phyloP scores from a whole-genome alignment of 2,888 invertebrate genomes.

The Hypomecis punctinalis region DNA sequence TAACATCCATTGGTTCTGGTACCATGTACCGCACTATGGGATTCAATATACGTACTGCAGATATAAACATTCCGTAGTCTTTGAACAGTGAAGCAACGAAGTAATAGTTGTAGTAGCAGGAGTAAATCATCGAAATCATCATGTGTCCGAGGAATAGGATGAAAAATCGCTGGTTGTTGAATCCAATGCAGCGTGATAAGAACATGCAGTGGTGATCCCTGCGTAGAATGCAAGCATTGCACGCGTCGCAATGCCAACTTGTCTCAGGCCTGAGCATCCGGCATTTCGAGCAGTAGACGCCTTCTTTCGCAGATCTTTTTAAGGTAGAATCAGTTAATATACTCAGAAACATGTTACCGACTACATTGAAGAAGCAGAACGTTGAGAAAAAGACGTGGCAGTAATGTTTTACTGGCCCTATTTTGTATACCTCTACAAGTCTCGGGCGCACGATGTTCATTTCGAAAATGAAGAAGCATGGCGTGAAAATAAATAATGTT shows the following conservation, averaged over 20 bases:
- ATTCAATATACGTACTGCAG: conserved; percentile 54
- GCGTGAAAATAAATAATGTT: conserved; percentile 56
- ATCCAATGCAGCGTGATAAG: conserved; percentile 93
- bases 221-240: conserved; percentile 91
- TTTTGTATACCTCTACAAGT: conserved; percentile 49
- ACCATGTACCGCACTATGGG: conserved; percentile 53
- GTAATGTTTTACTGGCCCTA: conserved; percentile 48
- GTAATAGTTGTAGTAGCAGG: conserved; percentile 86
- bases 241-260: conserved; percentile 93
- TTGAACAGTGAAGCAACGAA: conserved; percentile 82
- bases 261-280: conserved; percentile 88
- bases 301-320: conserved; percentile 42
- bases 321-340: conserved; percentile 58
- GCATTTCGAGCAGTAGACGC: conserved; percentile 89
- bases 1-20: conserved; percentile 48
- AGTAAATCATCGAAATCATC: conserved; percentile 87
- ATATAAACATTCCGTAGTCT: conserved; percentile 48
- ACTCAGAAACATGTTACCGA: conserved; percentile 66
- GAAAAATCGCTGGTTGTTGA: conserved; percentile 92
- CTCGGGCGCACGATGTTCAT: conserved; percentile 59
- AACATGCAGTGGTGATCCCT: conserved; percentile 95
- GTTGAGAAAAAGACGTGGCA: conserved; percentile 54
- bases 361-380: conserved; percentile 64
- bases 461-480: conserved; percentile 62
- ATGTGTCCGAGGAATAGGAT: conserved; percentile 89